Conservation (phyloP, 2,113 vertebrate species). For the Narcine bancroftii region DNA sequence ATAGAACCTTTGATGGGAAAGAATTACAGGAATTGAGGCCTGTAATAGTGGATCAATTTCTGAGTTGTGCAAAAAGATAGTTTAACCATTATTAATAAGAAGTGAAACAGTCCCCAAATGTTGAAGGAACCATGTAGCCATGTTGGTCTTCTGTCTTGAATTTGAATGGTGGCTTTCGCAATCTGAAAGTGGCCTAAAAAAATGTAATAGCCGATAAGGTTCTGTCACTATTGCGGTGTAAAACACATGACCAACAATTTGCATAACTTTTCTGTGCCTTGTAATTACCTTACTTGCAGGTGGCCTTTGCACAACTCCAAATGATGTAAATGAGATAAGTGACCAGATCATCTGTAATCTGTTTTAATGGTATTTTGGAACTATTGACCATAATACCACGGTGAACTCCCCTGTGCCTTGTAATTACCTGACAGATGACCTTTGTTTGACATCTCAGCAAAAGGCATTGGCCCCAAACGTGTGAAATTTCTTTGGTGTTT, state of each 20-base stretch:
- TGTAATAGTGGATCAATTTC: constrained; percentile 43
- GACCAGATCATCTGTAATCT: not conserved
- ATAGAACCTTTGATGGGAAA: constrained; percentile 43
- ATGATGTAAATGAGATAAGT: not conserved
- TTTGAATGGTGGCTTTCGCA: not conserved
- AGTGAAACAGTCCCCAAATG: not conserved
- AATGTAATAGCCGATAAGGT: not conserved
- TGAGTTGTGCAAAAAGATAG: constrained; percentile 17
- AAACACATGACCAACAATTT: not conserved
- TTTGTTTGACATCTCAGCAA: not conserved
- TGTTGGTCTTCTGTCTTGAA: too few species aligned
- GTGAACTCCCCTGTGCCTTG: not conserved
- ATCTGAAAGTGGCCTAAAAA: not conserved
- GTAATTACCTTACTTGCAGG: too few species aligned
- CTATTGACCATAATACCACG: not conserved
- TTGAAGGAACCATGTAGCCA: not conserved
- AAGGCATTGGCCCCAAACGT: not conserved
- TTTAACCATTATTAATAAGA: not conserved
- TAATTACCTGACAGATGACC: too few species aligned
- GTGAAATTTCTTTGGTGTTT: not conserved
- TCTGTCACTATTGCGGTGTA: not conserved
- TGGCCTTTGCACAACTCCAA: not conserved
- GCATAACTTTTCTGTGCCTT: too few species aligned
- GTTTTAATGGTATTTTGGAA: not conserved
- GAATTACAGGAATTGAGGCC: constrained; percentile 49